Percentiles rank a stretch among this genome's conserved stretches.
Conservation (phyloP, 53 echinoderm and acorn worm species). For the Stichopus horrens region DNA sequence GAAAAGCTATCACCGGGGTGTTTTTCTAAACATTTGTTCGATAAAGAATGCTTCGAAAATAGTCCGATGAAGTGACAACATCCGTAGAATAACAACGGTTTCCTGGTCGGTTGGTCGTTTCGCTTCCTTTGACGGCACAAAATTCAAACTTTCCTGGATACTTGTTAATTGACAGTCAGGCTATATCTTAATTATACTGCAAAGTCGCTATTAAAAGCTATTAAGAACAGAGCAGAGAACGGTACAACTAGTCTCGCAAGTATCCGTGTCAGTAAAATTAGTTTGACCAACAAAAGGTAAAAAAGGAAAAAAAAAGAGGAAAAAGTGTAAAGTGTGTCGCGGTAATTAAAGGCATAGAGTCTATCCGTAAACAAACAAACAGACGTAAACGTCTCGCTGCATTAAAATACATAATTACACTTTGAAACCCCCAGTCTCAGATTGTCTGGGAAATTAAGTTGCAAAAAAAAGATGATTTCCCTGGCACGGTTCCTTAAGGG, state of each 20-base stretch:
- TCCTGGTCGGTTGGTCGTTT: background rate
- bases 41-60: background rate
- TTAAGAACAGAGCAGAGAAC: background rate
- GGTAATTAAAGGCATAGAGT: too few relatives aligned
- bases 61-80: background rate
- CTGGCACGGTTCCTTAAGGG: too few relatives aligned
- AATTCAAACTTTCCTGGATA: background rate
- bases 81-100: background rate
- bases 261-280: background rate
- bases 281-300: background rate
- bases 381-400: too few relatives aligned
- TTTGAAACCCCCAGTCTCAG: too few relatives aligned
- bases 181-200: background rate
- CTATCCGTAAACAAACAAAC: too few relatives aligned
- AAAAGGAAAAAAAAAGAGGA: too few relatives aligned
- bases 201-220: too few relatives aligned
- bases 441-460: too few relatives aligned
- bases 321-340: too few relatives aligned
- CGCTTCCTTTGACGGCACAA: background rate
- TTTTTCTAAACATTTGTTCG: background rate
- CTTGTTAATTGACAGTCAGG: background rate
- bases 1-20: background rate
- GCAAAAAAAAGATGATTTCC: too few relatives aligned
- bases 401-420: too few relatives aligned
- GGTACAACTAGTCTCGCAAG: background rate